These are phyloP conservation scores for Enteromius viviparus DNA, from an alignment of 2,797 vertebrate genomes.

Conservation along the genomic window DNA sequence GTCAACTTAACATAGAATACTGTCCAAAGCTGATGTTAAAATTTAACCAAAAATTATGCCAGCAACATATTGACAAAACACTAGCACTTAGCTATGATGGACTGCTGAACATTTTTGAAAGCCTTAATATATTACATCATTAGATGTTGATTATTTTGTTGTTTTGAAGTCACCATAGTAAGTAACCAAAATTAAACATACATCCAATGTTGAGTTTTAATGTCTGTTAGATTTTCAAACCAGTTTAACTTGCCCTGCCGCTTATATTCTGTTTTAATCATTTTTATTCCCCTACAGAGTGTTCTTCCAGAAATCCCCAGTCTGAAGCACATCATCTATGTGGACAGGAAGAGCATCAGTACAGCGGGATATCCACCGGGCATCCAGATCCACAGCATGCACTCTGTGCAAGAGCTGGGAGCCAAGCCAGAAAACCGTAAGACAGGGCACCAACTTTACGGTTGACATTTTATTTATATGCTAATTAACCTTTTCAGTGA, in stretches of 20 bases:
- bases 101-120: no score
- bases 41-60: neutral
- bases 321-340: slow-evolving; percentile 92
- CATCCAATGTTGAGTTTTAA: neutral
- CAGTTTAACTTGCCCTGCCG: neutral
- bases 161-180: no score
- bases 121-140: neutral
- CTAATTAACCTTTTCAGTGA: slow-evolving; percentile 1
- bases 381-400: slow-evolving; percentile 89
- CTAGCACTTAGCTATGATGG: neutral
- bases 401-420: slow-evolving; percentile 87
- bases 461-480: slow-evolving; percentile 20
- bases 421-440: slow-evolving; percentile 88
- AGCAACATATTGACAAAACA: neutral
- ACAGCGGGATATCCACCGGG: slow-evolving; percentile 85
- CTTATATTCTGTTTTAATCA: neutral
- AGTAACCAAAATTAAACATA: neutral
- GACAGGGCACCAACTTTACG: neutral
- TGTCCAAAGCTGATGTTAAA: no score
- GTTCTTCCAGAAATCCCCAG: slow-evolving; percentile 83
- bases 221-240: neutral
- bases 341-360: slow-evolving; percentile 86
- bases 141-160: no score
- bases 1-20: neutral
- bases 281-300: slow-evolving; percentile 69